A percentile compares a stretch with the other conserved stretches of the same genome.
Conservation (phyloP, 2,797 vertebrate species). For the Poecile montanus region DNA sequence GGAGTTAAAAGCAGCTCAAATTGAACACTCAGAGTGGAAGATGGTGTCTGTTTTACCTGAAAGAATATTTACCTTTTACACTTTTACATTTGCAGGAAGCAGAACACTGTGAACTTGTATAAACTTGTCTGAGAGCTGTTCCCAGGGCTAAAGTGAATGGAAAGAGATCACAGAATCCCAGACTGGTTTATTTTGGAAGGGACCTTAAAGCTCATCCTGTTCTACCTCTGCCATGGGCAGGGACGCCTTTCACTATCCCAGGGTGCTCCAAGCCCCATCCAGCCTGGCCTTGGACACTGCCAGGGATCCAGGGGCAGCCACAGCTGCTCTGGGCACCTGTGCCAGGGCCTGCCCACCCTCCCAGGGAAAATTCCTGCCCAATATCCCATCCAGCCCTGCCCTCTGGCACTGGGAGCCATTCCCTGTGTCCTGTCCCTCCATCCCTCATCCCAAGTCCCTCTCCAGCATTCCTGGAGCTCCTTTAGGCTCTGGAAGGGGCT, state of each 20-base stretch:
- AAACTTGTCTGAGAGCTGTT: slow-evolving; percentile 39
- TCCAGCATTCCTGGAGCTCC: background rate
- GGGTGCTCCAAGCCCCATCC: fast-evolving
- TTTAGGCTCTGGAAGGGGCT: fast-evolving
- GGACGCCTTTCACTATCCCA: background rate
- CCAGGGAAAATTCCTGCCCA: fast-evolving
- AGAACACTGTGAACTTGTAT: background rate
- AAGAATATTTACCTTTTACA: background rate
- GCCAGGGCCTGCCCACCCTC: no score
- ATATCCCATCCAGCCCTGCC: fast-evolving
- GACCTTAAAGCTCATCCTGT: background rate
- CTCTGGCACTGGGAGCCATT: background rate
- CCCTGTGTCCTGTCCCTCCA: background rate
- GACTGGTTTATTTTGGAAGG: background rate
- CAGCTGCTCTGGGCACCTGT: background rate
- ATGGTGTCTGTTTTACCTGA: background rate
- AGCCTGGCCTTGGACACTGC: fast-evolving
- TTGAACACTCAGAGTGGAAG: background rate
- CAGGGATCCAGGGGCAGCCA: background rate
- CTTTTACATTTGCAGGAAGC: slow-evolving; percentile 27
- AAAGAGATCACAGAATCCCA: background rate
- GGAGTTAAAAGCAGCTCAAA: background rate
- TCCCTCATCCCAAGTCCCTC: background rate
- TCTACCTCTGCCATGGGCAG: background rate
- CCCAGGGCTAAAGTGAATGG: background rate